These are phyloP conservation scores for Leguminivora glycinivorella DNA, from an alignment of 1,140 invertebrate genomes.

Conservation along the genomic window DNA sequence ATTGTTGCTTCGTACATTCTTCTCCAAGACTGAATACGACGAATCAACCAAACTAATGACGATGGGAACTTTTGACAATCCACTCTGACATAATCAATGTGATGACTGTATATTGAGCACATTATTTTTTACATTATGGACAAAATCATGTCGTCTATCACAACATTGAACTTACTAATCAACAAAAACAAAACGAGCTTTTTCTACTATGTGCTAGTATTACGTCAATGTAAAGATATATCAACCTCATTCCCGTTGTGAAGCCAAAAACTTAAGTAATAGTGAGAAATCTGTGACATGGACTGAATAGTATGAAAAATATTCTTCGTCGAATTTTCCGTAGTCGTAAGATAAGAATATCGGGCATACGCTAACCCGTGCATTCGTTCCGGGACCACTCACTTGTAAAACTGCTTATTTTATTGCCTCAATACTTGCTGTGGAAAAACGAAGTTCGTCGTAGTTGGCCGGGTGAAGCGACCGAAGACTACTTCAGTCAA, in stretches of 20 bases:
- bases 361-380: conserved; percentile 46
- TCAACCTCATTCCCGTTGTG: too few species aligned
- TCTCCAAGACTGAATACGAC: conserved; percentile 50
- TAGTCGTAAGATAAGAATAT: conserved; percentile 49
- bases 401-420: conserved; percentile 57
- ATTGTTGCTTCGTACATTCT: conserved; percentile 60
- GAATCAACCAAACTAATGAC: conserved; percentile 57
- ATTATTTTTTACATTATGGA: too few species aligned
- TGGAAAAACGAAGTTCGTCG: conserved; percentile 44
- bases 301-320: conserved; percentile 30
- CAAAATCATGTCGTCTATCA: too few species aligned
- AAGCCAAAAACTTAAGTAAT: too few species aligned
- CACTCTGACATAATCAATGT: conserved; percentile 37
- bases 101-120: neutral
- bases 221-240: too few species aligned
- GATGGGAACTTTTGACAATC: conserved; percentile 53
- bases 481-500: conserved; percentile 3
- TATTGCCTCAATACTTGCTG: conserved; percentile 46
- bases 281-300: too few species aligned
- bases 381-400: conserved; percentile 48
- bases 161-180: too few species aligned
- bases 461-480: conserved; percentile 34
- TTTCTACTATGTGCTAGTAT: too few species aligned
- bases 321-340: conserved; percentile 40
- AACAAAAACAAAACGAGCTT: too few species aligned